phyloP scores from a whole-genome alignment of 2,888 invertebrate species.

The Metalampra italica region DNA sequence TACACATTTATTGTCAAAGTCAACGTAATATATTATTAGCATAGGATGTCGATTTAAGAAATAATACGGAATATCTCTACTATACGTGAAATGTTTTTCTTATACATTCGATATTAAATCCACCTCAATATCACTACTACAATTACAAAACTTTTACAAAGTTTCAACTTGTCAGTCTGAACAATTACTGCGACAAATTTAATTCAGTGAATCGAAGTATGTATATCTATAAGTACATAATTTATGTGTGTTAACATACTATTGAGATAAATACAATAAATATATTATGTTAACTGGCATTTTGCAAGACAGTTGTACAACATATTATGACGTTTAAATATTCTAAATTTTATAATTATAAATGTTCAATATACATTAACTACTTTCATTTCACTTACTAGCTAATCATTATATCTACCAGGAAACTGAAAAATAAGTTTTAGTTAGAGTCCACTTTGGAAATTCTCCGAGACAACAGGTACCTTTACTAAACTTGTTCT shows the following conservation, averaged over 20 bases:
- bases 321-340: too few species aligned
- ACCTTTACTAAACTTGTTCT: too few species aligned
- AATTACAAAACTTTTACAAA: neutral
- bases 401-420: neutral
- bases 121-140: constrained; percentile 19
- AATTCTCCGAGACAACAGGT: too few species aligned
- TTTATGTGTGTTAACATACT: neutral
- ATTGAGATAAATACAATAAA: too few species aligned
- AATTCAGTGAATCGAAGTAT: neutral
- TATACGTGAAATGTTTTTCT: constrained; percentile 27
- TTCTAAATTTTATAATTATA: neutral
- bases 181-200: neutral
- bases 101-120: constrained; percentile 4
- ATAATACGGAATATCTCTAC: constrained; percentile 28
- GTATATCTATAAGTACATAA: neutral
- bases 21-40: constrained; percentile 64
- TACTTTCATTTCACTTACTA: neutral
- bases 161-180: neutral
- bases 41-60: constrained; percentile 46
- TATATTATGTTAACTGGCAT: neutral
- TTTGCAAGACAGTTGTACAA: neutral
- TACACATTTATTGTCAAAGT: constrained; percentile 79
- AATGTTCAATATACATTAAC: neutral
- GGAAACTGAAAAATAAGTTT: too few species aligned
- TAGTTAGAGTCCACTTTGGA: too few species aligned